These are phyloP conservation scores for Pyrochroa serraticornis DNA, from an alignment of 2,888 invertebrate genomes.

Conservation along the genomic window DNA sequence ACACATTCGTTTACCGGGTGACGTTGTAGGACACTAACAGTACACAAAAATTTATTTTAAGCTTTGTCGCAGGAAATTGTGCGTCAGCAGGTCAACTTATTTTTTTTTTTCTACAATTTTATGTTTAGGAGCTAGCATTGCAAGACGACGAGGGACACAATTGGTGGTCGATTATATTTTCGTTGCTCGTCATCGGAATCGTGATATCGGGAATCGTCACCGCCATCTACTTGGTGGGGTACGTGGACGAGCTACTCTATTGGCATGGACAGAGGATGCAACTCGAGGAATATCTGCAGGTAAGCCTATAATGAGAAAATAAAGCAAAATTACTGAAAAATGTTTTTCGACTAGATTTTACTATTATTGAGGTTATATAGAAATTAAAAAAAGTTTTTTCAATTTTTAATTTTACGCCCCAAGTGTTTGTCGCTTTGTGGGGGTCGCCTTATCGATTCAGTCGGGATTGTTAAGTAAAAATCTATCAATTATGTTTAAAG, in stretches of 20 bases:
- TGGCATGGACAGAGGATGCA: conserved; percentile 89
- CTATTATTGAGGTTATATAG: no score
- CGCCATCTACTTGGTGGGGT: conserved; percentile 87
- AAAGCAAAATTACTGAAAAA: background rate
- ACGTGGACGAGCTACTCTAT: conserved; percentile 87
- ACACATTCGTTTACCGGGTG: background rate
- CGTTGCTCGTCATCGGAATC: conserved; percentile 83
- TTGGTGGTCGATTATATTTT: conserved; percentile 88
- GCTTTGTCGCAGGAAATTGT: background rate
- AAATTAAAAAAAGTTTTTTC: no score
- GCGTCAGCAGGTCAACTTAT: background rate
- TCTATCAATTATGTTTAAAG: no score
- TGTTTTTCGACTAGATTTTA: background rate
- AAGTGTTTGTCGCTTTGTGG: no score
- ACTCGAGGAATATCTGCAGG: conserved; percentile 83
- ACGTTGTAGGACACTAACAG: conserved; percentile 1
- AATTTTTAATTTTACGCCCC: no score
- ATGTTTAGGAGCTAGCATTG: conserved; percentile 74
- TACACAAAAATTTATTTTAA: background rate
- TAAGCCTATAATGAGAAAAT: conserved; percentile 29
- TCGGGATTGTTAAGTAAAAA: no score
- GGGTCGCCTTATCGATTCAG: no score
- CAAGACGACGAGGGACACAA: conserved; percentile 81
- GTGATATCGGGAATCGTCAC: conserved; percentile 88
- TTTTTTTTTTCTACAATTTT: conserved; percentile 3